Conservation (phyloP, 2,113 vertebrate species). For the Elaphurus davidianus region DNA sequence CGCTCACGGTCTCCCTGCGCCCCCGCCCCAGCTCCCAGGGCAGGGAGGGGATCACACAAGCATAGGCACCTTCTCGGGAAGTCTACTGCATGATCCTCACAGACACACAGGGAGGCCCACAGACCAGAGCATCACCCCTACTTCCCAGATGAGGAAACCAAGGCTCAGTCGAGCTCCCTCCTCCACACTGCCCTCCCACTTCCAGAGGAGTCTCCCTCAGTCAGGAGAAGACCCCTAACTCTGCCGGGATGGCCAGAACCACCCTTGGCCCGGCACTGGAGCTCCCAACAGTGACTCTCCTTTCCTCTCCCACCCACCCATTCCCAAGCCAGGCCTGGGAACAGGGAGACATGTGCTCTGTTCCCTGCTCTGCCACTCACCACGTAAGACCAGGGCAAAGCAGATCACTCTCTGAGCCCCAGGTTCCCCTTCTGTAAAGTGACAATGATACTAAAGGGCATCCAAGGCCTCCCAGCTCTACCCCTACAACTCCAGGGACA, state of each 20-base stretch:
- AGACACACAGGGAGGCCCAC: background rate
- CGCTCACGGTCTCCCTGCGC: accelerated
- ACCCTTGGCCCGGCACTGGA: background rate
- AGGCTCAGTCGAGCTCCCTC: background rate
- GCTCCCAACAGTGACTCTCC: background rate
- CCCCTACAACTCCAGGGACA: background rate
- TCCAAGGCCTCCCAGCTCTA: background rate
- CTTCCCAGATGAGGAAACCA: background rate
- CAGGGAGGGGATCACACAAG: background rate
- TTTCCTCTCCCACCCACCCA: no score
- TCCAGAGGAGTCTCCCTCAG: background rate
- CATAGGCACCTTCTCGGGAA: background rate
- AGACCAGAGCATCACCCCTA: background rate
- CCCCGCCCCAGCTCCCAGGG: accelerated
- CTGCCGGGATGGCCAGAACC: accelerated
- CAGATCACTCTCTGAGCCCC: background rate
- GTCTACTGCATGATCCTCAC: background rate
- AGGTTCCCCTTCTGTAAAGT: background rate
- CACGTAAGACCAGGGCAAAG: background rate
- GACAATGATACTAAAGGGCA: accelerated
- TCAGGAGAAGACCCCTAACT: background rate
- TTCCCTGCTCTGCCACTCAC: background rate
- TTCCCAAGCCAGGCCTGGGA: background rate
- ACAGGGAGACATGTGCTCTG: background rate
- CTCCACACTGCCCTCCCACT: accelerated